Evolutionary conservation across 2,888 invertebrate genomes (phyloP), one percentile per base, ranked within the genome.

Genomic region (Rhogogaster chlorosoma): DNA sequence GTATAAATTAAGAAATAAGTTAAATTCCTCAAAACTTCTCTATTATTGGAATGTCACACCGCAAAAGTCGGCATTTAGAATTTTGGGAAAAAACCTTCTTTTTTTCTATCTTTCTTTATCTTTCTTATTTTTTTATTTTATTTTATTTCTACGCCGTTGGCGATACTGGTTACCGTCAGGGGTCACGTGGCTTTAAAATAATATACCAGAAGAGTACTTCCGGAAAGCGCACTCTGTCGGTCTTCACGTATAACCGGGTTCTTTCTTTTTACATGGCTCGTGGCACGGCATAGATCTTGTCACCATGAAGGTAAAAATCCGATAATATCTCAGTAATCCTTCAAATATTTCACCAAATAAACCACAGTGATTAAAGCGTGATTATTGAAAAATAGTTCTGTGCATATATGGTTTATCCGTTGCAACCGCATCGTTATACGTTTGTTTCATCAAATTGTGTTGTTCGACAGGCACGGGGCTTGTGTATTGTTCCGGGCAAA

Each of bases 291-390:
- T 86, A 84, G 85, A 84, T 87, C 85, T 77, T 86, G 87, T 88
- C 87, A 88, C 88, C 85, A 91, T 91, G 89, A 90, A 90, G 88
- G 89, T 90, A 88, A 64, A 77, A 88, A 90, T 90, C 89, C 83
- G 71, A 57, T 83, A 86, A 88, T 88, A 88, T 89, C 85, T 75
- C 9, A 73, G 70, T 71, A 88, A 90, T 90, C 89, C 84, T 77
- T 45, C 29, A 42, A 86, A 77, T 75, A 86, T 49, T 80, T 29
- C 7, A 18, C 15, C 36, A 85, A 85, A 82, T 70, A 32, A 53
- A 82, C 32, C 12, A 6, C 42, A 36, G 67, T 70, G 49, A 57
- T 67, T 12, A 15, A 64, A 82, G 18, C 45, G 67, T 53, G 84
- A 82, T 53, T 36, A 29, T 7, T 36, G 9, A 15, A n/a, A 10